phyloP scores from a whole-genome alignment of 1,140 invertebrate species.

The Lutraria rhynchaena region DNA sequence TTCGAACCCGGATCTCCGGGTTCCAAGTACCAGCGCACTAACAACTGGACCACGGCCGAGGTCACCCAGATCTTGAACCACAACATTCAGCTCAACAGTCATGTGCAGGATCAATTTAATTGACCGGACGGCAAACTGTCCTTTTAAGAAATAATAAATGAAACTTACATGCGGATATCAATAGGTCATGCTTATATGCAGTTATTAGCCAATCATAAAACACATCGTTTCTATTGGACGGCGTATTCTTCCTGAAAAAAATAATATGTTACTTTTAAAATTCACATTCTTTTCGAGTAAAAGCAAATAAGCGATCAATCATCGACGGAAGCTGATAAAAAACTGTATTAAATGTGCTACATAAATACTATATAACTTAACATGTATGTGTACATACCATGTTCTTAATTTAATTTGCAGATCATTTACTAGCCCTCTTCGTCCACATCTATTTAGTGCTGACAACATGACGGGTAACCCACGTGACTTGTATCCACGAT shows the following conservation, averaged over 20 bases:
- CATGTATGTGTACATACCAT: constrained; percentile 25
- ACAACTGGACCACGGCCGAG: too few relatives aligned
- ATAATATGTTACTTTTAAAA: neutral
- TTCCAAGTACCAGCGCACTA: too few relatives aligned
- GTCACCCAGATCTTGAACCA: too few relatives aligned
- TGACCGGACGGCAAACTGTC: too few relatives aligned
- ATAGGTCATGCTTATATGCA: constrained; percentile 28
- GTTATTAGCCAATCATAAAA: constrained; percentile 35
- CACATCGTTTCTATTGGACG: neutral
- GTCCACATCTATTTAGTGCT: constrained; percentile 16
- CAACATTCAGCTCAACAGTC: too few relatives aligned
- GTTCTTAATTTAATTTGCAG: constrained; percentile 10
- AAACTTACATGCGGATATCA: constrained; percentile 11
- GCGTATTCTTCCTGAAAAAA: constrained; percentile 2
- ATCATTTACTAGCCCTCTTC: neutral
- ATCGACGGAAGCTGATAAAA: too few relatives aligned
- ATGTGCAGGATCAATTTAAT: too few relatives aligned
- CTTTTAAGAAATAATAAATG: neutral
- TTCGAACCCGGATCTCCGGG: too few relatives aligned
- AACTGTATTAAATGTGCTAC: too few relatives aligned
- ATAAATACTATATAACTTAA: too few relatives aligned
- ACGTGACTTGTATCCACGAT: constrained; percentile 15
- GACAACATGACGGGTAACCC: constrained; percentile 25
- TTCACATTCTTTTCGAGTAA: neutral
- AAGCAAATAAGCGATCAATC: too few relatives aligned